phyloP scores from a whole-genome alignment of 2,113 vertebrate genomes.

The Tiliqua scincoides region DNA sequence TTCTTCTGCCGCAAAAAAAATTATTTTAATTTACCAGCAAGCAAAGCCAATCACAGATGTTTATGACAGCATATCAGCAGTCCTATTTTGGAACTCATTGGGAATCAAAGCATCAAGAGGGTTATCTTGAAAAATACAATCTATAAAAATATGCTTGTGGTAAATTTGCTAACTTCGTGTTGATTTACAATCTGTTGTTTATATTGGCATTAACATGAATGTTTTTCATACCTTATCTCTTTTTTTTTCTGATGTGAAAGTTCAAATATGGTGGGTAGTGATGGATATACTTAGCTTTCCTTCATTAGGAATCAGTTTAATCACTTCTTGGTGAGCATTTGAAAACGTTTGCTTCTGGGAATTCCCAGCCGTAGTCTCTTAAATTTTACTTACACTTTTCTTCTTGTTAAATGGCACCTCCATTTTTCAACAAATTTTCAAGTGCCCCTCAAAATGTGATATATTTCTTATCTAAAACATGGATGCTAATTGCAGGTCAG shows the following conservation, averaged over 20 bases:
- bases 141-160: not conserved
- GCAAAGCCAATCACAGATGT: slow-evolving; percentile 6
- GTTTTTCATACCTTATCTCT: slow-evolving; percentile 22
- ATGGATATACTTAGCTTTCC: not conserved
- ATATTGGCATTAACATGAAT: not conserved
- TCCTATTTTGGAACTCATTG: not conserved
- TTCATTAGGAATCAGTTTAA: not conserved
- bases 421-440: not conserved
- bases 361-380: not conserved
- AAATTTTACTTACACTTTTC: not conserved
- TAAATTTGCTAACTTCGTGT: slow-evolving; percentile 8
- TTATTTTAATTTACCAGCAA: slow-evolving; percentile 32
- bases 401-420: not conserved
- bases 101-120: not conserved
- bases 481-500: not conserved
- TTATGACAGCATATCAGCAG: slow-evolving; percentile 44
- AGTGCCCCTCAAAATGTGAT: not conserved
- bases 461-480: not conserved
- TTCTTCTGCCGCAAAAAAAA: not conserved
- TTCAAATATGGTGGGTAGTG: slow-evolving; percentile 16
- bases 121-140: slow-evolving; percentile 2
- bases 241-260: not conserved
- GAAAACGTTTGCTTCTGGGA: not conserved
- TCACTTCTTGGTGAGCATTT: not conserved
- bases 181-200: slow-evolving; percentile 10